Conservation (phyloP, 2,888 invertebrate genomes). For the Acanthacorydalis orientalis region DNA sequence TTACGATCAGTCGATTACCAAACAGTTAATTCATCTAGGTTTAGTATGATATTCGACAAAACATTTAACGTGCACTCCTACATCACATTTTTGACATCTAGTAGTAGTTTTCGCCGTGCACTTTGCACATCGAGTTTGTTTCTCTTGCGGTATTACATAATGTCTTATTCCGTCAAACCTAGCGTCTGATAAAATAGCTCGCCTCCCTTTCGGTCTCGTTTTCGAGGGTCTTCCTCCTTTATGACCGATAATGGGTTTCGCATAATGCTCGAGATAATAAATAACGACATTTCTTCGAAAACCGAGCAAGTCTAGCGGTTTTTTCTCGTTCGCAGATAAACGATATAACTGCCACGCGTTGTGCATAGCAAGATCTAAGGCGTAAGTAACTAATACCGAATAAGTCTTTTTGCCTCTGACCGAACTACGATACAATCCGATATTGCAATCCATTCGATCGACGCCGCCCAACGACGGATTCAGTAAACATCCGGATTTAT, state of each 20-base stretch:
- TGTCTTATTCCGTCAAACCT: constrained; percentile 11
- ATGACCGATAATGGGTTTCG: constrained; percentile 8
- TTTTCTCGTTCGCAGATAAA: constrained; percentile 4
- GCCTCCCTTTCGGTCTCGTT: constrained; percentile 2
- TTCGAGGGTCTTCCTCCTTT: constrained; percentile 4
- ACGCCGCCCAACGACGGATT: constrained; percentile 11
- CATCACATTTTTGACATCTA: constrained; percentile 12
- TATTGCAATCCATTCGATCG: constrained; percentile 11
- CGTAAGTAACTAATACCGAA: constrained; percentile 10
- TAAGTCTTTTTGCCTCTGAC: constrained; percentile 12
- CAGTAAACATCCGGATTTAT: constrained; percentile 6
- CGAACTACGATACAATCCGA: constrained; percentile 10
- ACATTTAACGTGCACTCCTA: constrained; percentile 12
- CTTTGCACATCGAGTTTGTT: constrained; percentile 12
- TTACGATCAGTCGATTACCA: too few species aligned
- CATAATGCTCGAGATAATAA: constrained; percentile 10
- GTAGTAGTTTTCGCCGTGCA: constrained; percentile 12
- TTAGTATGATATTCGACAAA: constrained; percentile 11
- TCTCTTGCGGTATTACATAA: constrained; percentile 11
- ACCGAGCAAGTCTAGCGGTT: constrained; percentile 10
- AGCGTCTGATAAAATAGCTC: constrained; percentile 7
- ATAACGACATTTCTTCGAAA: constrained; percentile 11
- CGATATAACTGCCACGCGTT: constrained; percentile 11
- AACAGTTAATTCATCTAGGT: background rate
- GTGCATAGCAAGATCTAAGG: constrained; percentile 10